A percentile compares a stretch with the other conserved stretches of the same genome.
Evolutionary conservation across 2,113 vertebrate genomes (phyloP).

Genomic region (Anolis sagrei): DNA sequence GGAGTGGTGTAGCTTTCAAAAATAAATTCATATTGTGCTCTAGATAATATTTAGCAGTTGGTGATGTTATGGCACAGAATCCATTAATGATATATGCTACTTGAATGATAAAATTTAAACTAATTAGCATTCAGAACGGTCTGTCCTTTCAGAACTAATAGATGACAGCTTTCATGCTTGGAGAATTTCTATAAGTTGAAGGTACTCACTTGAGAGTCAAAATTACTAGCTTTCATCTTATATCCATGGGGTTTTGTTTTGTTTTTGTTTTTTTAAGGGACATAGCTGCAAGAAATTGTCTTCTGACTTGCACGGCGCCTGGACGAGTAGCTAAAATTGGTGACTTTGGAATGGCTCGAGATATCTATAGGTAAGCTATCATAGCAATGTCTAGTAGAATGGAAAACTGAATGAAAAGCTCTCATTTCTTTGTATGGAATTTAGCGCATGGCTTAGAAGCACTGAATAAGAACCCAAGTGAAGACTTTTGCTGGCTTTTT

Average conservation of each 20-base stretch:
- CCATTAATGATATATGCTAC: not conserved
- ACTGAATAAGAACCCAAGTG: not conserved
- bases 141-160: not conserved
- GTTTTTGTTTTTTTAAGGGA: constrained; percentile 80
- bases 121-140: not conserved
- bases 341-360: constrained; percentile 94
- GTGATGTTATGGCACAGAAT: not conserved
- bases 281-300: constrained; percentile 92
- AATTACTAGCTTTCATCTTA: not conserved
- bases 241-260: not conserved
- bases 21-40: not conserved
- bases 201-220: not conserved
- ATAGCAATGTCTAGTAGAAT: not conserved
- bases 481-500: too few species aligned
- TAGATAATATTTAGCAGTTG: not conserved
- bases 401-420: too few species aligned
- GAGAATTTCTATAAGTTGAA: not conserved
- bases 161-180: constrained; percentile 5
- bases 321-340: constrained; percentile 90
- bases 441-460: too few species aligned
- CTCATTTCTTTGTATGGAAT: not conserved
- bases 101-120: not conserved
- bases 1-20: not conserved
- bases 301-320: constrained; percentile 85
- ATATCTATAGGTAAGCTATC: constrained; percentile 86